Base-by-base conservation (phyloP, 2,888 invertebrate species). In the Heliconius ethilla region DNA sequence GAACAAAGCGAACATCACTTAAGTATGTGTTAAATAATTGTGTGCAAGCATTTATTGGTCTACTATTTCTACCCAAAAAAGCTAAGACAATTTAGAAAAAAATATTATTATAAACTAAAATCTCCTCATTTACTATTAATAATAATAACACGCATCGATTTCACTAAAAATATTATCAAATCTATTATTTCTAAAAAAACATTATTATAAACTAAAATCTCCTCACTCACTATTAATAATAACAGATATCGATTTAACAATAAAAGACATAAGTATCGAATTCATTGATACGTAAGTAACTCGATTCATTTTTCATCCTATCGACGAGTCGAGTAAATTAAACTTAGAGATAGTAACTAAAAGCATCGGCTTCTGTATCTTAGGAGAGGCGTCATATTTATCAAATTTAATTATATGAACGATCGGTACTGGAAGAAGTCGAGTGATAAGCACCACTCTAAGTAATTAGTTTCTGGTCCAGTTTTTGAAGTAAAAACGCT, bases 391-490 rank as follows among this genome's bases (percentile, higher is more conserved):
- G 92, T 92, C 92, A 90, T 86, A 87, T 87, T 88, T 92, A 93
- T 93, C 92, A 84, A 91, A 91, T 90, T 90, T 91, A 92, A 93
- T 92, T 87, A 89, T 90, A 90, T 91, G 91, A 93, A 90, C 92
- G 91, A 93, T 92, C 88, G 87, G 86, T 83, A 83, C 86, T 86
- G 85, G 86, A 83, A 83, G 85, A 86, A 87, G 86, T 86, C 86
- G 85, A 86, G 85, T 84, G 91, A 91, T 92, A 90, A 86, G 83
- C 77, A 83, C 85, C 85, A 87, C 84, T 80, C 80, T 78, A 74
- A 79, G 77, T 78, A 77, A 70, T 66, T 77, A 77, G 70, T 78
- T 81, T 75, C 77, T 78, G 75, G 75, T 79, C 70, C 59, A 79
- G 75, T 79, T 82, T 76, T 81, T 76, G 7, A 76, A 59, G 45